Conservation (phyloP, 2,113 vertebrate species). For the Vidua macroura region DNA sequence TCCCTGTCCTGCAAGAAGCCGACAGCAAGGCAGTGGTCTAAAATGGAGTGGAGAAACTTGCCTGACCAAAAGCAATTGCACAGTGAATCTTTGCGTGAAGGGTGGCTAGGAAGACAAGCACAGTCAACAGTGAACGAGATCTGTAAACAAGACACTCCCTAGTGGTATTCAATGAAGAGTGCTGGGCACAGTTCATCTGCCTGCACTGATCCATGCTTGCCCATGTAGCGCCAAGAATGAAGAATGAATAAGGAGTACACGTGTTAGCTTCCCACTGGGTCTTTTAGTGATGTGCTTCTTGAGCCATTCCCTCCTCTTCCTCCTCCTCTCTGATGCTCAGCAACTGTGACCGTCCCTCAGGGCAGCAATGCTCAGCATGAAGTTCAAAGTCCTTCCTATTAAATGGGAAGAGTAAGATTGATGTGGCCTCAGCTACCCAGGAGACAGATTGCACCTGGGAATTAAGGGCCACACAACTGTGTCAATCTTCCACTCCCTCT, state of each 20-base stretch:
- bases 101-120: constrained; percentile 12
- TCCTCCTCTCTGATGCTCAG: background rate
- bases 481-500: background rate
- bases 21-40: background rate
- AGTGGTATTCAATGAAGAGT: constrained; percentile 15
- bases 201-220: constrained; percentile 54
- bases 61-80: background rate
- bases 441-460: constrained; percentile 8
- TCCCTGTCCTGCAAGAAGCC: accelerated
- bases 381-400: constrained; percentile 45
- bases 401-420: constrained; percentile 21
- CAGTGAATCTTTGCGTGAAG: background rate
- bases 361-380: background rate
- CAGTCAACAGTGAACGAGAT: background rate
- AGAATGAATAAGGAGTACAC: background rate
- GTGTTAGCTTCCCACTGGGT: background rate
- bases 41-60: background rate
- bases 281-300: background rate
- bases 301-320: background rate
- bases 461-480: background rate
- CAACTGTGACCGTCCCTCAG: background rate
- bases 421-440: background rate
- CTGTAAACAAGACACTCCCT: constrained; percentile 67
- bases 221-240: background rate
- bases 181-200: background rate